A percentile compares a stretch with the other conserved stretches of the same genome.
Evolutionary conservation across 2,888 invertebrate genomes (phyloP).

Genomic region (Onthophagus sagittarius): DNA sequence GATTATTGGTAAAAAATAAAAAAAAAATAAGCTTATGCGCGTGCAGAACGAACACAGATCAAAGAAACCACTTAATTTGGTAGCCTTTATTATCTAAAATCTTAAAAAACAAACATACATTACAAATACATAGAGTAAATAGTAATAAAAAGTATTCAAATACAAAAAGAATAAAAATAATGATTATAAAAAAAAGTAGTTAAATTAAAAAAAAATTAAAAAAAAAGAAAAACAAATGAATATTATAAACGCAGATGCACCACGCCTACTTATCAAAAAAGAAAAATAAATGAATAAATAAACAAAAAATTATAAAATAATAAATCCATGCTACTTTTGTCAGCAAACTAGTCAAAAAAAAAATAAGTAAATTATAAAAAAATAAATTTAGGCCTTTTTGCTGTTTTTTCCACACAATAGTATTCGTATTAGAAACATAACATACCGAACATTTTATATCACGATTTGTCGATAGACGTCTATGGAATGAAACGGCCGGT

Average conservation of each 20-base stretch:
- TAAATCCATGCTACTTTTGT: constrained; percentile 22
- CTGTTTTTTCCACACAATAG: constrained; percentile 29
- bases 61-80: neutral
- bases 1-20: neutral
- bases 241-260: constrained; percentile 19
- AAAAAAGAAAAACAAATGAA: neutral
- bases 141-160: constrained; percentile 9
- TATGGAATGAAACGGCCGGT: constrained; percentile 69
- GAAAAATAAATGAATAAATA: neutral
- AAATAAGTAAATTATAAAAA: constrained; percentile 30
- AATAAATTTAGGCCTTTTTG: constrained; percentile 25
- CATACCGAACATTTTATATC: constrained; percentile 77
- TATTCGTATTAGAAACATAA: constrained; percentile 26
- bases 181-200: neutral
- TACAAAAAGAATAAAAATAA: constrained; percentile 3
- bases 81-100: neutral
- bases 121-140: neutral
- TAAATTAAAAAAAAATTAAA: no score
- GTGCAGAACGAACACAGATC: neutral
- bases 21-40: neutral
- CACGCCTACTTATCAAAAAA: constrained; percentile 32
- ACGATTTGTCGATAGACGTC: constrained; percentile 78
- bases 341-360: constrained; percentile 12
- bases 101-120: neutral
- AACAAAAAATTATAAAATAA: constrained; percentile 31